Evolutionary conservation across 2,113 vertebrate genomes (phyloP), one percentile per base, ranked within the genome.

Genomic region (Chlorodrepanis virens): DNA sequence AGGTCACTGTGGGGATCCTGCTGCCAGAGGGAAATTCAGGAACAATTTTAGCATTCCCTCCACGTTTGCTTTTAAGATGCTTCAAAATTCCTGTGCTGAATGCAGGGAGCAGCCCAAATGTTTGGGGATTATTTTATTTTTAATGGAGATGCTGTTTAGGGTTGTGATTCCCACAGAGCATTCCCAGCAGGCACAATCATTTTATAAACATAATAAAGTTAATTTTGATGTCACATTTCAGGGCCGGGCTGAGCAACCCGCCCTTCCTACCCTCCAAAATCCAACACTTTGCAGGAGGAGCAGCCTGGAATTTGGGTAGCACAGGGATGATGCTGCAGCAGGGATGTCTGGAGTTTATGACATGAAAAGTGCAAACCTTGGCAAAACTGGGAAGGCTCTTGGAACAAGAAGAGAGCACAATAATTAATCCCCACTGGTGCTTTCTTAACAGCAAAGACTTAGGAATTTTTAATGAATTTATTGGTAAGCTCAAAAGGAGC

Each of bases 291-390:
- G 2, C 53, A 25, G 57, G 61, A 42, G 21, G 33, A 25, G 8
- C 1, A 4, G 14, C 6, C 67, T 79, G 85, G 78, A 21, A 15
- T 74, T 23, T 1, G 20, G 69, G 45, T 1, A 23, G 71, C 33
- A 29, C 9, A 8, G 42, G 27, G 3, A 33, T 33, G 65, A 28
- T 5, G 17, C 9, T 37, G 12, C 37, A 24, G 2, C 1, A 0
- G 67, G 53, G 40, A 52, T 44, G 68, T 28, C 19, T 22, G 10
- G 57, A 24, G 25, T 42, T 83, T 25, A 4, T 27, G 37, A 31
- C 0, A 2, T 35, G 29, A 39, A 54, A 94, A 72, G 39, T 93
- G 76, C 90, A 80, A 54, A 85, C 31, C 75, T 83, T 27, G 44
- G 80, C 89, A 83, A 16, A 77, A 35, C 69, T 39, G 44, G 65